Evolutionary conservation across 2,113 vertebrate species (phyloP), one percentile per base, ranked within the genome.

Genomic region (Irena cyanogastra): DNA sequence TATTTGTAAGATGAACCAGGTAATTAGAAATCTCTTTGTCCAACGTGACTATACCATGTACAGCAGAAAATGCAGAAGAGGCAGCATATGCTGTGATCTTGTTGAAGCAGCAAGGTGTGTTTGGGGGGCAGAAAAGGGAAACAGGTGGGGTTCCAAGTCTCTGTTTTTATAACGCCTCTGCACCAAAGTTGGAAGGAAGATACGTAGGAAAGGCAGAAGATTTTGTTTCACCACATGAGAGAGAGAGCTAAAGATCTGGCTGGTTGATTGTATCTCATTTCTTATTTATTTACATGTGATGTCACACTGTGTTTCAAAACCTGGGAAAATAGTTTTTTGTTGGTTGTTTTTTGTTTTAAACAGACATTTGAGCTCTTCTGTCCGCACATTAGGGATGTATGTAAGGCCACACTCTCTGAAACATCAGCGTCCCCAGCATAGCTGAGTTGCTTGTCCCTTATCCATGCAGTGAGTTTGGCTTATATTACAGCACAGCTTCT

Each of bases 401-500:
- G 13, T 71, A 84, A 82, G 92, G 53, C 37, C 65, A 96, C 27
- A 28, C 14, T 75, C 59, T 30, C 68, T 56, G 68, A 93, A 88
- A 71, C 50, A 89, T 90, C 81, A 81, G 69, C 53, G 22, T 53
- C 44, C 28, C 92, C 49, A 87, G 26, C 22, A 68, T 8, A 87
- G 47, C 45, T 78, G 66, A 94, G 77, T 56, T 86, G 30, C 78
- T 80, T 61, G 56, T 93, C 87, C 79, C 68, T 63, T 70, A 69
- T 80, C 82, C 82, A 82, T 78, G 84, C 72, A 75, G 77, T 81
- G 75, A 96, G 76, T 95, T 87, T 91, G 79, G 60, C 71, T 96
- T 77, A 42, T 82, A 92, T 70, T 95, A 78, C 57, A 97, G 80
- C 93, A 94, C 85, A 94, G 89, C 49, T 92, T 92, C 89, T 91